phyloP scores from a whole-genome alignment of 1,140 invertebrate species.

The Sinella curviseta region DNA sequence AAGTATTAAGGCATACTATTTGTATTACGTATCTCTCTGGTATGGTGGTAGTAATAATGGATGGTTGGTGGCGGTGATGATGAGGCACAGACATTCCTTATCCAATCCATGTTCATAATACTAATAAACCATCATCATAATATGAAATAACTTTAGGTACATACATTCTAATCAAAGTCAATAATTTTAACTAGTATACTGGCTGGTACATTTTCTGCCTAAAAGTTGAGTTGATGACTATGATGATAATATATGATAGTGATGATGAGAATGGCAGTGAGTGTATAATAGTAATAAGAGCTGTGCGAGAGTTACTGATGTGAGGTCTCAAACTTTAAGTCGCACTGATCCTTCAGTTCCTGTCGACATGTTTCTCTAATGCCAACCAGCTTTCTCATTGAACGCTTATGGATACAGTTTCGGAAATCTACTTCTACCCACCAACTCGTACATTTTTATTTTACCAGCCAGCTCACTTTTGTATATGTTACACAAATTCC shows the following conservation, averaged over 20 bases:
- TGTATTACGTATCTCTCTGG: not conserved
- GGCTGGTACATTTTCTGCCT: too few relatives aligned
- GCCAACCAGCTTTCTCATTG: not conserved
- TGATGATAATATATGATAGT: not conserved
- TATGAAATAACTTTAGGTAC: not conserved
- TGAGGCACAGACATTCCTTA: not conserved
- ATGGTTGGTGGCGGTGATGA: not conserved
- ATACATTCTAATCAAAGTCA: not conserved
- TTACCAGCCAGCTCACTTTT: too few relatives aligned
- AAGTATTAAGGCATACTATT: conserved; percentile 10
- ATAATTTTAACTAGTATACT: not conserved
- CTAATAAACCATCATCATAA: too few relatives aligned
- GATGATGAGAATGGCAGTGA: not conserved
- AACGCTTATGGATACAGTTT: not conserved
- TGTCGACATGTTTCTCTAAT: not conserved
- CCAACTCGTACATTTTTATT: too few relatives aligned
- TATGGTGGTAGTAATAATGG: not conserved
- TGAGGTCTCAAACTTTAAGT: conserved; percentile 14
- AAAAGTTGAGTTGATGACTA: too few relatives aligned
- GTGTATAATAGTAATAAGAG: too few relatives aligned
- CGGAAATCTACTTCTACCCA: too few relatives aligned
- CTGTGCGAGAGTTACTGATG: not conserved
- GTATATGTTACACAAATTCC: not conserved
- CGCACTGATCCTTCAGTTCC: conserved; percentile 2
- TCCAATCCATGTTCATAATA: too few relatives aligned